phyloP scores from a whole-genome alignment of 2,888 invertebrate genomes.

The Melanostoma mellinum region DNA sequence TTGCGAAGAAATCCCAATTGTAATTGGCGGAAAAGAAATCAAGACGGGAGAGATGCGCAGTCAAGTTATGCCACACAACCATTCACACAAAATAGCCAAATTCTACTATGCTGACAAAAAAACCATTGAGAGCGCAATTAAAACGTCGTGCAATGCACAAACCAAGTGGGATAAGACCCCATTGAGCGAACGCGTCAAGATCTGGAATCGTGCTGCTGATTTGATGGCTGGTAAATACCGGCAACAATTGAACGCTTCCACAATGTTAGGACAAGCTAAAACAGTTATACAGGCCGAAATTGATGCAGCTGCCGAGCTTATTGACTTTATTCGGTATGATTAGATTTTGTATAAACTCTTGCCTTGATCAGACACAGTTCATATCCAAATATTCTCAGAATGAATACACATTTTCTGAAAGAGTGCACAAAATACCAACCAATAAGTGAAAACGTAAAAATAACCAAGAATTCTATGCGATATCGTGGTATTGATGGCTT shows the following conservation, averaged over 20 bases:
- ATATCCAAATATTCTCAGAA: conserved; percentile 79
- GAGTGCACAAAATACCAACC: conserved; percentile 95
- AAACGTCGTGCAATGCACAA: conserved; percentile 90
- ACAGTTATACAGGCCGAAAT: conserved; percentile 99
- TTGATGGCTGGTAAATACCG: conserved; percentile 94
- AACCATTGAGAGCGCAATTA: conserved; percentile 92
- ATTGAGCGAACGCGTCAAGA: conserved; percentile 89
- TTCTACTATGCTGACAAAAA: conserved; percentile 95
- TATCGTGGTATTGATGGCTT: conserved; percentile 98
- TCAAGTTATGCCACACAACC: conserved; percentile 96
- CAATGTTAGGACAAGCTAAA: conserved; percentile 98
- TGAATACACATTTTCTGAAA: conserved; percentile 91
- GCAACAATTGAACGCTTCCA: conserved; percentile 94
- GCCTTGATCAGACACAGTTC: not conserved
- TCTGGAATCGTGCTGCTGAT: conserved; percentile 94
- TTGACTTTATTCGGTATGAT: conserved; percentile 93
- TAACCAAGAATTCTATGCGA: conserved; percentile 91
- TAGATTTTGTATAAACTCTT: conserved; percentile 6
- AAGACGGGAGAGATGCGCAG: conserved; percentile 87
- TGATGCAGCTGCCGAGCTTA: conserved; percentile 96
- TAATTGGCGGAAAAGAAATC: conserved; percentile 96
- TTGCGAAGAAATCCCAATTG: conserved; percentile 94
- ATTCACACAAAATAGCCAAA: conserved; percentile 92
- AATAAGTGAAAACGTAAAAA: conserved; percentile 89
- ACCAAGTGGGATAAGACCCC: conserved; percentile 94